Evolutionary conservation across 2,797 vertebrate species (phyloP), one percentile per base, ranked within the genome.

Genomic region (Lithobates pipiens): DNA sequence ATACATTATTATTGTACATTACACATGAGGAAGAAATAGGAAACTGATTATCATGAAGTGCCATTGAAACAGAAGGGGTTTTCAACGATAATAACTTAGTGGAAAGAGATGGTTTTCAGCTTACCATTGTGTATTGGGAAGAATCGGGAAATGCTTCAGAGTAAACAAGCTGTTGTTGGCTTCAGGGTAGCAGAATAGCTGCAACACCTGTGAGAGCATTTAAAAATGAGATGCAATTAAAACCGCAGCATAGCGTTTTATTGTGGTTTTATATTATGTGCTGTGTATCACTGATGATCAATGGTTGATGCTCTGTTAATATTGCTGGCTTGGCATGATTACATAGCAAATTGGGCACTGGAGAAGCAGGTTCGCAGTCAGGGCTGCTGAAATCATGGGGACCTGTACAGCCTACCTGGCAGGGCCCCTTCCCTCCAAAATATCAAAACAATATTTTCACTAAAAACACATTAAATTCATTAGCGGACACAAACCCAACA

Each of bases 1-100:
- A 85, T 88, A 86, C 85, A 54, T 88, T 57, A 74, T 88, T 89
- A 87, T 86, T 23, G 6, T 3, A 8, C 44, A 80, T 81, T 70
- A 80, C 81, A 89, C 89, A 77, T 82, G n/a, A 23, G 71, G 70
- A 84, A 86, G 63, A 70, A 78, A 72, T 82, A 42, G 85, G 74
- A 86, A 89, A 73, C 78, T 78, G 87, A 90, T 90, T 90, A 91
- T 72, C 83, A 79, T 90, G 77, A 83, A 85, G 88, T 6, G 27
- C 69, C 79, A 44, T 86, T n/a, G 77, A 70, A 77, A 80, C 74
- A 78, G 83, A 85, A 69, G 74, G 70, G 71, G 63, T 83, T 67
- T 89, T 36, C 54, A 42, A 88, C 76, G 85, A 68, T 77, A 86
- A 85, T 89, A 80, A 88, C n/a, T 23, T 39, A 80, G 76, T 39